Conservation (phyloP, 2,888 invertebrate species). For the Parnassius smintheus region DNA sequence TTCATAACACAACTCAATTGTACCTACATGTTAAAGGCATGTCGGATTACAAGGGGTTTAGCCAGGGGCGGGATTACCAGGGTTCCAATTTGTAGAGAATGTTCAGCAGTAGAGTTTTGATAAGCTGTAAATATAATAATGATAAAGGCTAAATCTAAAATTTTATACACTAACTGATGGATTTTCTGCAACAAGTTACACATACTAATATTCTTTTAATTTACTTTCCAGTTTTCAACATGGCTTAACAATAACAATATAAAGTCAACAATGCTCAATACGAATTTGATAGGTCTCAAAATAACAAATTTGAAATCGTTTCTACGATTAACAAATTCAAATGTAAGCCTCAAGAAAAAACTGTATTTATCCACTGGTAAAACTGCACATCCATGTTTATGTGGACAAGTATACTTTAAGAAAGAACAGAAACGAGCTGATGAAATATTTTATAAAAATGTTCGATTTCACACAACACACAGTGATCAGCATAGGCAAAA, state of each 20-base stretch:
- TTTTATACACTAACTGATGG: too few relatives aligned
- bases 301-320: conserved; percentile 11
- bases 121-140: not conserved
- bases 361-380: not conserved
- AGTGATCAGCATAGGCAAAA: conserved; percentile 72
- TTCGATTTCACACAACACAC: conserved; percentile 60
- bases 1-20: too few relatives aligned
- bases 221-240: conserved; percentile 9
- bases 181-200: too few relatives aligned
- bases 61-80: too few relatives aligned
- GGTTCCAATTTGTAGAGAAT: too few relatives aligned
- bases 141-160: not conserved
- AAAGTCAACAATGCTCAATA: conserved; percentile 16
- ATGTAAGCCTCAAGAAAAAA: conserved; percentile 2
- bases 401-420: conserved; percentile 37
- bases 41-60: too few relatives aligned
- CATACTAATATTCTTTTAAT: not conserved
- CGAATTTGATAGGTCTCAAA: conserved; percentile 8
- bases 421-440: conserved; percentile 28
- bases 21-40: too few relatives aligned
- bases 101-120: too few relatives aligned
- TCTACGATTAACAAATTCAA: not conserved
- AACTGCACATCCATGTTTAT: conserved; percentile 28
- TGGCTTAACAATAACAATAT: conserved; percentile 9
- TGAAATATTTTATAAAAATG: conserved; percentile 26